Percentiles rank a stretch among this genome's conserved stretches.
These are phyloP conservation scores for Heteromormyrus szaboi DNA, from an alignment of 2,797 vertebrate genomes.

Conservation along the genomic window DNA sequence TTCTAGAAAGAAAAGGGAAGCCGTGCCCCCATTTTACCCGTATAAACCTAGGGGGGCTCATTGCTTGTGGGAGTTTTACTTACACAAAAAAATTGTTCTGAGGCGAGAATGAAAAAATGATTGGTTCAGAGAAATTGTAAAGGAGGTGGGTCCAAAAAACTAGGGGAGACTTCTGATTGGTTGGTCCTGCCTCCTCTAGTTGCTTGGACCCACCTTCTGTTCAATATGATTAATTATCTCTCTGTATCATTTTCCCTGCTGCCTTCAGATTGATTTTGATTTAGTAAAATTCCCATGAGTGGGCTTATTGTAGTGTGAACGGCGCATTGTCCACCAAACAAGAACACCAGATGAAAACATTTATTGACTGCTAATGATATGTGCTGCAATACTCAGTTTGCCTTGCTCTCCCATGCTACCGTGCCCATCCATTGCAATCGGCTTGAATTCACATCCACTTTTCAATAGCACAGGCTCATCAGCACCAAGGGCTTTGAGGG, in stretches of 20 bases:
- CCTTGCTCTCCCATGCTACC: background rate
- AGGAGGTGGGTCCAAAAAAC: background rate
- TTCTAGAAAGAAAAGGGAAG: background rate
- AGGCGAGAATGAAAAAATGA: background rate
- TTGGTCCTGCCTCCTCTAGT: background rate
- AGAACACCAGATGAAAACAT: background rate
- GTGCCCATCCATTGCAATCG: background rate
- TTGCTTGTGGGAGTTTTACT: background rate
- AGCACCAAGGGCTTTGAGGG: background rate
- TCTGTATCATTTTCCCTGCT: background rate
- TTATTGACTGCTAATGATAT: background rate
- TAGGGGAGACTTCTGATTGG: background rate
- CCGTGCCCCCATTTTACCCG: background rate
- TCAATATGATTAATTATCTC: background rate
- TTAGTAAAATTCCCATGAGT: background rate
- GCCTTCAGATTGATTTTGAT: background rate
- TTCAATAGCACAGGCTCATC: background rate
- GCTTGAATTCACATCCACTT: background rate
- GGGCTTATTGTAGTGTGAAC: background rate
- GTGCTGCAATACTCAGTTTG: background rate
- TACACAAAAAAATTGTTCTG: background rate
- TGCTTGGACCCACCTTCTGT: background rate
- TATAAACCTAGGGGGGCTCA: background rate
- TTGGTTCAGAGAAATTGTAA: background rate
- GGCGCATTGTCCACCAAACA: background rate